Conservation (phyloP, 1,140 invertebrate species). For the Drosophila lacteicornis region DNA sequence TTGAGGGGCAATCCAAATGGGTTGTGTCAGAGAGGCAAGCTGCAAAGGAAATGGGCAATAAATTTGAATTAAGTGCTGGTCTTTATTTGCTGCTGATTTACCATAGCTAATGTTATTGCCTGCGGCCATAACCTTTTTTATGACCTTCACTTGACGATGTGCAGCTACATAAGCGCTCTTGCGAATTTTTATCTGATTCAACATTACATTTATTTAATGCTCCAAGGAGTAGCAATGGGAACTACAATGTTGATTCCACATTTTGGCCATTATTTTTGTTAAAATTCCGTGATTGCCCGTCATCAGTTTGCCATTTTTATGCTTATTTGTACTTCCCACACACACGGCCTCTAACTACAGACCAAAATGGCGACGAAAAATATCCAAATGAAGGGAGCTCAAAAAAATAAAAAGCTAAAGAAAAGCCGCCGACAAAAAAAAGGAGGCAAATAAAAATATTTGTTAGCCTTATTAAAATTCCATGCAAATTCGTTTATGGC, state of each 20-base stretch:
- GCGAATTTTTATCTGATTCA: slow-evolving; percentile 9
- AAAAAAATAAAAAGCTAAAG: slow-evolving; percentile 8
- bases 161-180: slow-evolving; percentile 23
- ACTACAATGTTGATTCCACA: slow-evolving; percentile 13
- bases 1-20: slow-evolving; percentile 13
- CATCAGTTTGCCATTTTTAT: slow-evolving; percentile 46
- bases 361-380: slow-evolving; percentile 58
- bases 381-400: slow-evolving; percentile 38
- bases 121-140: slow-evolving; percentile 35
- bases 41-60: slow-evolving; percentile 28
- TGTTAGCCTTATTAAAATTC: slow-evolving; percentile 78
- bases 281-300: slow-evolving; percentile 50
- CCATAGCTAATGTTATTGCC: slow-evolving; percentile 45
- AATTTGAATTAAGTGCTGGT: slow-evolving; percentile 40
- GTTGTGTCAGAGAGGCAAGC: background rate
- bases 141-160: slow-evolving; percentile 36
- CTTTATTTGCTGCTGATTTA: slow-evolving; percentile 41
- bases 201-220: slow-evolving; percentile 19
- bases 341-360: slow-evolving; percentile 21
- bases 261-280: slow-evolving; percentile 1
- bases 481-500: slow-evolving; percentile 80
- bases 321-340: slow-evolving; percentile 11
- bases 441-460: slow-evolving; percentile 45
- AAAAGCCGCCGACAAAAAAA: slow-evolving; percentile 17
- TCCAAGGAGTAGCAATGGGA: background rate